Evolutionary conservation across 2,113 vertebrate genomes (phyloP).

Genomic region (Copsychus sechellarum): DNA sequence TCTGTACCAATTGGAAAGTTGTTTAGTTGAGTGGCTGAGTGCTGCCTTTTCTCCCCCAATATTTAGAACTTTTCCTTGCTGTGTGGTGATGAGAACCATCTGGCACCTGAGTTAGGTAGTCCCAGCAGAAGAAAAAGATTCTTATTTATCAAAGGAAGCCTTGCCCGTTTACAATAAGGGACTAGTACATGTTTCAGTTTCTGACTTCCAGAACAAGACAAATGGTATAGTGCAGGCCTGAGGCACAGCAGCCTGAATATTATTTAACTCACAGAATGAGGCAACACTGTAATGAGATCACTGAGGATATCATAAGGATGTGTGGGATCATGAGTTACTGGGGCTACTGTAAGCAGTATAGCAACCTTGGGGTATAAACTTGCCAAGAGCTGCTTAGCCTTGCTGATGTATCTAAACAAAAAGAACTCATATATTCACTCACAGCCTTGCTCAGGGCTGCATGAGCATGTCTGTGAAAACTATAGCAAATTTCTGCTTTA

Average conservation of each 20-base stretch:
- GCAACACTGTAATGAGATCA: background rate
- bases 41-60: background rate
- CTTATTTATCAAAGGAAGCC: background rate
- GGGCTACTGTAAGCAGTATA: background rate
- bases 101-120: background rate
- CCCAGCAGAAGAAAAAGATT: background rate
- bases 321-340: background rate
- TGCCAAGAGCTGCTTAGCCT: background rate
- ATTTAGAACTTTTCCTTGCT: background rate
- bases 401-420: background rate
- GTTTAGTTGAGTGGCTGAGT: background rate
- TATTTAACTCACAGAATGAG: background rate
- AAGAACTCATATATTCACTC: background rate
- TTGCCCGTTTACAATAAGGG: background rate
- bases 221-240: background rate
- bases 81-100: background rate
- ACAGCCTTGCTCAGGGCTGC: background rate
- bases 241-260: background rate
- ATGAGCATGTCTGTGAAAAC: rapidly evolving
- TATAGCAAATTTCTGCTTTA: background rate
- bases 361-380: background rate
- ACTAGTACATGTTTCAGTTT: background rate
- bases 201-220: background rate
- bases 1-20: background rate
- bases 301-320: background rate